Conservation (phyloP, 2,888 invertebrate species). For the Stenodema calcarata region DNA sequence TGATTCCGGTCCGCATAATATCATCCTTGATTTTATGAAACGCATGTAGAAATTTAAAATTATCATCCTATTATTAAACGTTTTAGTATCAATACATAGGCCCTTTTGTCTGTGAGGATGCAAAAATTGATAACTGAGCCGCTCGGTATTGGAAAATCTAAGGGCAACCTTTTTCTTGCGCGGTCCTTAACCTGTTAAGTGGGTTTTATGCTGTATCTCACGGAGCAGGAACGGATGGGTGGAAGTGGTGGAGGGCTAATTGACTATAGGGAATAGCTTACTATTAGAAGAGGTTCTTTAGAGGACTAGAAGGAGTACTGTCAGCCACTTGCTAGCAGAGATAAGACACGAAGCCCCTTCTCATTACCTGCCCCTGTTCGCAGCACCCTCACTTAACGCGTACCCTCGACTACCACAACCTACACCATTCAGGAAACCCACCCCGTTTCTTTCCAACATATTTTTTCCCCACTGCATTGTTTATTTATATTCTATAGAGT, state of each 20-base stretch:
- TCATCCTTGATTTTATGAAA: no score
- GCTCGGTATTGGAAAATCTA: background rate
- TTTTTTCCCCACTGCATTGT: background rate
- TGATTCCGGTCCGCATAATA: no score
- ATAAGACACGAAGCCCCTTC: slow-evolving; percentile 32
- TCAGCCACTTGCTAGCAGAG: slow-evolving; percentile 30
- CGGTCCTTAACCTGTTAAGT: background rate
- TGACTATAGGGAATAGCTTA: slow-evolving; percentile 34
- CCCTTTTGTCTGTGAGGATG: no score
- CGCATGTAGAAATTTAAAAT: no score
- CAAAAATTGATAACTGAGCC: background rate
- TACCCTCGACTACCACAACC: background rate
- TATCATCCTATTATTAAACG: no score
- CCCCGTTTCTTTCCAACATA: background rate
- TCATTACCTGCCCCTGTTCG: slow-evolving; percentile 1
- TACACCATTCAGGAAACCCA: background rate
- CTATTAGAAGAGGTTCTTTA: slow-evolving; percentile 37
- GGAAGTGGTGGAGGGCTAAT: slow-evolving; percentile 8
- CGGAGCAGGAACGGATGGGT: background rate
- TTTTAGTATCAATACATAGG: no score
- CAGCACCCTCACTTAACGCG: slow-evolving; percentile 3
- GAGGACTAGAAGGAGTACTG: slow-evolving; percentile 29
- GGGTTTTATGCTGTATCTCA: background rate
- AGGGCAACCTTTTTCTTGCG: background rate
- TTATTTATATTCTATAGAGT: no score